phyloP scores from a whole-genome alignment of 2,113 vertebrate genomes.

The Carassius gibelio region DNA sequence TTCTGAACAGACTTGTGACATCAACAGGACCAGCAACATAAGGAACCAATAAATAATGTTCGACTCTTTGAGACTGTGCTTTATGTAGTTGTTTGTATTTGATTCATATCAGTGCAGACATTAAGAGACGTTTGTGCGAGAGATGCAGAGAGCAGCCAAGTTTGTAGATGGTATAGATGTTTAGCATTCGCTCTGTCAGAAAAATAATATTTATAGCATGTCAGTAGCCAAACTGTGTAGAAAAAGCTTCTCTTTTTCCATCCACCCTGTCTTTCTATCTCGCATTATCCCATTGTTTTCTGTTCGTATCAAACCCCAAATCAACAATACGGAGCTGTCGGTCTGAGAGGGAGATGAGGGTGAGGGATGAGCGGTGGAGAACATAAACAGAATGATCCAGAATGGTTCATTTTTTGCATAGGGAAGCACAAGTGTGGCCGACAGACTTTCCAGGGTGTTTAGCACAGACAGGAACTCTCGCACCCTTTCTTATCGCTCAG shows the following conservation, averaged over 20 bases:
- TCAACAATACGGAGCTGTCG: constrained; percentile 5
- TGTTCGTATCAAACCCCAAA: constrained; percentile 8
- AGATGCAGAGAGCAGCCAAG: not conserved
- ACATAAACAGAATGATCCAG: not conserved
- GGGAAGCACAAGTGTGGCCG: constrained; percentile 27
- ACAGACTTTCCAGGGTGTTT: constrained; percentile 31
- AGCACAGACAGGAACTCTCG: constrained; percentile 16
- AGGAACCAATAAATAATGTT: not conserved
- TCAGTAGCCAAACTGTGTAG: constrained; percentile 21
- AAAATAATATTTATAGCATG: constrained; percentile 14
- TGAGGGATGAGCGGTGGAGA: not conserved
- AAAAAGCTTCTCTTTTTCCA: constrained; percentile 36
- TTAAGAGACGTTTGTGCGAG: not conserved
- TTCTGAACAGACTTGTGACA: not conserved
- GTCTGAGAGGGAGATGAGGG: constrained; percentile 4
- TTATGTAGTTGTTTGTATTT: not conserved
- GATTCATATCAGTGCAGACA: constrained; percentile 19
- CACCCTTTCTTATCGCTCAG: constrained; percentile 9
- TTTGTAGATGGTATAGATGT: constrained; percentile 21
- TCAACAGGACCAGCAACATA: not conserved
- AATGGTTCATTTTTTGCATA: constrained; percentile 28
- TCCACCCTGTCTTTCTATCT: not conserved
- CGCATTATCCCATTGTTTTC: not conserved
- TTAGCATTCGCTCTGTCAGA: constrained; percentile 52
- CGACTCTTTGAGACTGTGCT: not conserved